A percentile compares a stretch with the other conserved stretches of the same genome.
Conservation (phyloP, 2,888 invertebrate species). For the Hirtodrosophila histrioides region DNA sequence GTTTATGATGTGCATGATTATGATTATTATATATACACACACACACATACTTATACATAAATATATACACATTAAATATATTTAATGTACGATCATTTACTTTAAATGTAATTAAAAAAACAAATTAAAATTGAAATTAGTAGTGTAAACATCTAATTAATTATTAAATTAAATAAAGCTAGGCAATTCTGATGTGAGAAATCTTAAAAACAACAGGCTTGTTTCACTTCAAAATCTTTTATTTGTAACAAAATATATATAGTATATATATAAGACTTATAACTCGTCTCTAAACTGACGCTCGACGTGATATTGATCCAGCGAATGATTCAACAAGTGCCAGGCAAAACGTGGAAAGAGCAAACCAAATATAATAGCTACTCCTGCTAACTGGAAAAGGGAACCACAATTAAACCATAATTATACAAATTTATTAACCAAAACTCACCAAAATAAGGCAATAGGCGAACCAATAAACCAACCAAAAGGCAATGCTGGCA, state of each 20-base stretch:
- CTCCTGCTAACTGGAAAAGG: constrained; percentile 33
- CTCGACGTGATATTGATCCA: constrained; percentile 47
- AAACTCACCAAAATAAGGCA: constrained; percentile 52
- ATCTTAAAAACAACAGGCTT: constrained; percentile 13
- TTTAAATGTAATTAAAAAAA: constrained; percentile 72
- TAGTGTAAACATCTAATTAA: constrained; percentile 74
- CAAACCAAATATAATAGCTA: constrained; percentile 47
- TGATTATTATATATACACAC: constrained; percentile 30
- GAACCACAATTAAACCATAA: background rate
- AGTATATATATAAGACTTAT: constrained; percentile 47
- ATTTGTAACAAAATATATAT: constrained; percentile 17
- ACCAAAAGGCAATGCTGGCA: constrained; percentile 53
- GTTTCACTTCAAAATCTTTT: constrained; percentile 42
- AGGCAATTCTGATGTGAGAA: constrained; percentile 70
- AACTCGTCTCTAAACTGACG: constrained; percentile 48
- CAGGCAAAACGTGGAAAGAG: constrained; percentile 52
- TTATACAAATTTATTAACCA: background rate
- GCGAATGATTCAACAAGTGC: constrained; percentile 51
- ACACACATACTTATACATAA: constrained; percentile 39
- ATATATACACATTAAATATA: constrained; percentile 47
- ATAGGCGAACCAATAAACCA: constrained; percentile 41
- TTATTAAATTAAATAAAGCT: constrained; percentile 71
- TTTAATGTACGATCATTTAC: constrained; percentile 63
- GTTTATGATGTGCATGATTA: constrained; percentile 51
- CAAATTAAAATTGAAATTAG: constrained; percentile 71